Conservation (phyloP, 2,113 vertebrate species). For the Pollimyrus isidori region DNA sequence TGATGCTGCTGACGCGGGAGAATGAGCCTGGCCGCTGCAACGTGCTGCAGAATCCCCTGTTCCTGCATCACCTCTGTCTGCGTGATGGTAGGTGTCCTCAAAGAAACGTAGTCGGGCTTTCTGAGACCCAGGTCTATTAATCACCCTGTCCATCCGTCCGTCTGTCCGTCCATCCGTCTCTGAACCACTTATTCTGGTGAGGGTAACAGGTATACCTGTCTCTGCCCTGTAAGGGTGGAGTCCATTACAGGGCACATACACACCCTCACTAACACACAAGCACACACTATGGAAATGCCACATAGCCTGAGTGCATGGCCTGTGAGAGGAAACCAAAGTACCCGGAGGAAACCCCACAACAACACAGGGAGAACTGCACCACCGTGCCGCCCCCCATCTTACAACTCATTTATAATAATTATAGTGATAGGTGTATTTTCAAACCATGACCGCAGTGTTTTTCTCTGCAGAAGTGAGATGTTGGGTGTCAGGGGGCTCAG, state of each 20-base stretch:
- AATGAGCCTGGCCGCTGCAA: constrained; percentile 74
- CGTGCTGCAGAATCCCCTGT: constrained; percentile 81
- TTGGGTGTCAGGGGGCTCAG: background rate
- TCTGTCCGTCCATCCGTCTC: background rate
- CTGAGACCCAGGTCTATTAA: background rate
- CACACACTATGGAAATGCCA: background rate
- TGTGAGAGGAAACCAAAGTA: background rate
- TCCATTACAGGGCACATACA: background rate
- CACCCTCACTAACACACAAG: background rate
- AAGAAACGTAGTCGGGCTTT: background rate
- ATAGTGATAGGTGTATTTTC: background rate
- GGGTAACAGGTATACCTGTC: background rate
- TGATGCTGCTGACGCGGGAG: constrained; percentile 84
- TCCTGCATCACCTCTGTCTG: constrained; percentile 73
- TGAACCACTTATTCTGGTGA: background rate
- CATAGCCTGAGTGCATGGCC: background rate
- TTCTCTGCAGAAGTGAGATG: background rate
- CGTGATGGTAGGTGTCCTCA: constrained; percentile 68
- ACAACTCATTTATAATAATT: background rate
- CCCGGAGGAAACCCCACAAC: background rate
- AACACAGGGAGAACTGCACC: background rate
- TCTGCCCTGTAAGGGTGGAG: background rate
- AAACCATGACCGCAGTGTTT: background rate
- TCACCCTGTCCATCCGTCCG: background rate
- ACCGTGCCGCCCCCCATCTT: too few relatives aligned